Conservation (phyloP, 2,797 vertebrate species). For the Tachyglossus aculeatus region DNA sequence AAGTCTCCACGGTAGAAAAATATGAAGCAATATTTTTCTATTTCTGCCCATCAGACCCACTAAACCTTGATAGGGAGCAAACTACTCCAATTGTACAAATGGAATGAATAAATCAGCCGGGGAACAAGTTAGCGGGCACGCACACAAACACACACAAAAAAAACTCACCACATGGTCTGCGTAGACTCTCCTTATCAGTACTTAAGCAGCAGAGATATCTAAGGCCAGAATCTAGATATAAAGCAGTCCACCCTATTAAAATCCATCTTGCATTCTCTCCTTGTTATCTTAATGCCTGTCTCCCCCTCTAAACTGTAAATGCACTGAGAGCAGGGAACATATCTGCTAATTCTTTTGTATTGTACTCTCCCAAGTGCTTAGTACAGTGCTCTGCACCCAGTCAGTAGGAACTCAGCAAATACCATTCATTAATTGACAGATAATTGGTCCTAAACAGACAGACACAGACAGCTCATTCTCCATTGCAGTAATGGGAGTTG, state of each 20-base stretch:
- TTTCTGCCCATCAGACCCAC: conserved; percentile 40
- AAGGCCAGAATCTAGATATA: conserved; percentile 28
- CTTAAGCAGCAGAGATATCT: conserved; percentile 57
- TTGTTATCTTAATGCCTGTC: too few relatives aligned
- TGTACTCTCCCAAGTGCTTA: too few relatives aligned
- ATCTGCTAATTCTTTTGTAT: too few relatives aligned
- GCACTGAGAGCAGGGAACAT: too few relatives aligned
- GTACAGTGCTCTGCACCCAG: too few relatives aligned
- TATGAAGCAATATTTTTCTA: conserved; percentile 29
- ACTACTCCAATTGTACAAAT: conserved; percentile 6
- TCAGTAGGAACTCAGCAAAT: too few relatives aligned
- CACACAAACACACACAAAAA: too few relatives aligned
- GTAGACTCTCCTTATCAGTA: conserved; percentile 51
- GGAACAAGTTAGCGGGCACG: neutral
- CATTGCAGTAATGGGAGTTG: too few relatives aligned
- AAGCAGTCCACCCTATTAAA: conserved; percentile 3
- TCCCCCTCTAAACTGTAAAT: too few relatives aligned
- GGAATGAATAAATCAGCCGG: neutral
- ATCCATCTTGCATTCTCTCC: conserved; percentile 21
- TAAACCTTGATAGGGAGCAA: conserved; percentile 15
- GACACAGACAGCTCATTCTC: too few relatives aligned
- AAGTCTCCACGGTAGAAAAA: conserved; percentile 41
- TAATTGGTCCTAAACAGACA: too few relatives aligned
- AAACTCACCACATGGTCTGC: conserved; percentile 51
- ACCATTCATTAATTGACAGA: too few relatives aligned